Evolutionary conservation across 2,113 vertebrate genomes (phyloP).

Genomic region (Rhinoptilus africanus): DNA sequence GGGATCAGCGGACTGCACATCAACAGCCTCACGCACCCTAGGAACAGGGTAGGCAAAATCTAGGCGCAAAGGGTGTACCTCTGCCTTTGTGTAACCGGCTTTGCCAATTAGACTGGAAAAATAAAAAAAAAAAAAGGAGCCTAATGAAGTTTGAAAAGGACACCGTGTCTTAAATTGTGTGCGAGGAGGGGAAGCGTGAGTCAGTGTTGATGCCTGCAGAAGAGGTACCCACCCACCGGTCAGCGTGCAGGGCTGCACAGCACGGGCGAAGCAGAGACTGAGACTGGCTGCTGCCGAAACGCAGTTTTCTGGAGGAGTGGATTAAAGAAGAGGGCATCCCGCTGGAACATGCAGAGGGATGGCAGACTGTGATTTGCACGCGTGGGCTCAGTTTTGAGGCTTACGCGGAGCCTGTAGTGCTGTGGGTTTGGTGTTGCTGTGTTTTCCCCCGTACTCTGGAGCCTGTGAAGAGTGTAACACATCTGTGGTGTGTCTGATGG

Average conservation of each 20-base stretch:
- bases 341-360: accelerated
- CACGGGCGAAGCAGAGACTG: background rate
- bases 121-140: background rate
- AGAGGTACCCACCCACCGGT: background rate
- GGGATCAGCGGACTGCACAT: slow-evolving; percentile 80
- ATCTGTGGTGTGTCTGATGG: background rate
- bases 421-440: background rate
- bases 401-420: background rate
- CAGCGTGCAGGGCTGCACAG: background rate
- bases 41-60: slow-evolving; percentile 38
- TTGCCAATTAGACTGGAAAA: slow-evolving; percentile 32
- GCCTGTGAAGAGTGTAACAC: background rate
- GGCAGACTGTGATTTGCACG: background rate
- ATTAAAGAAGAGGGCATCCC: background rate
- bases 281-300: background rate
- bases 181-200: background rate
- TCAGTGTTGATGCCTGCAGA: background rate
- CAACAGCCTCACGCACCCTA: slow-evolving; percentile 72
- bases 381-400: background rate
- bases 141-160: slow-evolving; percentile 39
- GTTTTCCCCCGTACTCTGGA: background rate
- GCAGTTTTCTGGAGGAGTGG: background rate
- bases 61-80: background rate
- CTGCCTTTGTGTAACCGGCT: background rate
- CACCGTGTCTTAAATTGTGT: background rate